Evolutionary conservation across 2,888 invertebrate genomes (phyloP).

Genomic region (Epiblema foenella): DNA sequence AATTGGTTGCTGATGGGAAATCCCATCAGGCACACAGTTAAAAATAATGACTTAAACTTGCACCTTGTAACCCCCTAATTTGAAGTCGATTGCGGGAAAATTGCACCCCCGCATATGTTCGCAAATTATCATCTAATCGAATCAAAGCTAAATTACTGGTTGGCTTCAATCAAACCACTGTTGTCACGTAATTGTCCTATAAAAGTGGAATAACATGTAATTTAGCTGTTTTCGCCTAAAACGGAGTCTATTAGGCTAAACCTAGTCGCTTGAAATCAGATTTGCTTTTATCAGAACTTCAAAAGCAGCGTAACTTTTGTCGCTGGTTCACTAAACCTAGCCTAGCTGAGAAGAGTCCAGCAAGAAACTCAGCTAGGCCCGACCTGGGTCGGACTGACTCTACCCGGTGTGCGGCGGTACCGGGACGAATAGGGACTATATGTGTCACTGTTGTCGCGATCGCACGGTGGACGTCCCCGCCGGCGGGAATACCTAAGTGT

Average conservation of each 20-base stretch:
- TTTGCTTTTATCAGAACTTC: too few species aligned
- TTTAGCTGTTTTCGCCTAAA: slow-evolving; percentile 12
- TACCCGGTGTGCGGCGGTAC: too few species aligned
- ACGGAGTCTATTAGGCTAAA: background rate
- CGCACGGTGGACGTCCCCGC: too few species aligned
- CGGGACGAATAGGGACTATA: too few species aligned
- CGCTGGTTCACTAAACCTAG: background rate
- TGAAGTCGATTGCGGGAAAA: slow-evolving; percentile 12
- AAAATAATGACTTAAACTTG: slow-evolving; percentile 16
- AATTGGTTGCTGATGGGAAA: slow-evolving; percentile 5
- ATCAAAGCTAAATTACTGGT: slow-evolving; percentile 17
- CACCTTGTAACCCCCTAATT: slow-evolving; percentile 15
- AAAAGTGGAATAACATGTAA: slow-evolving; percentile 21
- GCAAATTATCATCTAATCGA: slow-evolving; percentile 35
- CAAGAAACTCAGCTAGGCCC: too few species aligned
- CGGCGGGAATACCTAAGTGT: too few species aligned
- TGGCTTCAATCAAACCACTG: slow-evolving; percentile 8
- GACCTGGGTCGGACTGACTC: too few species aligned
- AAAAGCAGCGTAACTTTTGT: too few species aligned
- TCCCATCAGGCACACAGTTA: background rate
- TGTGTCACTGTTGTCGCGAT: too few species aligned
- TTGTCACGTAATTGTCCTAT: slow-evolving; percentile 19
- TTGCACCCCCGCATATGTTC: slow-evolving; percentile 25
- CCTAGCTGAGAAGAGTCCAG: too few species aligned
- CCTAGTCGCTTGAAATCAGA: background rate